Conservation (phyloP, 2,113 vertebrate species). For the Mesoclemmys tuberculata region DNA sequence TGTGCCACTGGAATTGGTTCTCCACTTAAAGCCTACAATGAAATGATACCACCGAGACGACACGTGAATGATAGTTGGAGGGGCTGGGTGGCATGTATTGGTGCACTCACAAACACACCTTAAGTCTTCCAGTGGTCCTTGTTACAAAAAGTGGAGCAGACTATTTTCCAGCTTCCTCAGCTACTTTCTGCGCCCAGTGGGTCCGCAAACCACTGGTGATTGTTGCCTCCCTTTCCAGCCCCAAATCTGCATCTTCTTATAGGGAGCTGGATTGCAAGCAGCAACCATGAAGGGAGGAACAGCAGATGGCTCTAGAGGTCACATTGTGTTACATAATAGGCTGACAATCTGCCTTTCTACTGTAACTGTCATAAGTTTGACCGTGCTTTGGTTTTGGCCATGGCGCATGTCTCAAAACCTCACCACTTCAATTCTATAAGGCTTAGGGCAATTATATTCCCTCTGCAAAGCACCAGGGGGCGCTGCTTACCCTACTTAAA, state of each 20-base stretch:
- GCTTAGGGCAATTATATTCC: background rate
- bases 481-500: slow-evolving; percentile 45
- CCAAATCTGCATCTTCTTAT: background rate
- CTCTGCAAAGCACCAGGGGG: slow-evolving; percentile 62
- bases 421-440: background rate
- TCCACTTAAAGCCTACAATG: background rate
- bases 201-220: background rate
- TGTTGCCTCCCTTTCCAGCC: background rate
- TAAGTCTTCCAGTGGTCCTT: background rate
- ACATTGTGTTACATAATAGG: background rate
- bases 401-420: background rate
- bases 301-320: background rate
- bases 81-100: background rate
- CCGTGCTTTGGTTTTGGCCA: background rate
- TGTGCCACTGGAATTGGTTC: background rate
- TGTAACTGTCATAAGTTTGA: background rate
- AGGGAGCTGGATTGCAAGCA: background rate
- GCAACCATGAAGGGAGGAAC: background rate
- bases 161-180: background rate
- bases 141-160: background rate
- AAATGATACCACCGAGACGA: background rate
- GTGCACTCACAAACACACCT: background rate
- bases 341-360: background rate
- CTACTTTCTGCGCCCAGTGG: background rate
- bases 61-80: background rate